Percentiles rank a stretch among this genome's conserved stretches.
These are phyloP conservation scores for Platerodrilus igneus DNA, from an alignment of 2,888 invertebrate species.

Conservation along the genomic window DNA sequence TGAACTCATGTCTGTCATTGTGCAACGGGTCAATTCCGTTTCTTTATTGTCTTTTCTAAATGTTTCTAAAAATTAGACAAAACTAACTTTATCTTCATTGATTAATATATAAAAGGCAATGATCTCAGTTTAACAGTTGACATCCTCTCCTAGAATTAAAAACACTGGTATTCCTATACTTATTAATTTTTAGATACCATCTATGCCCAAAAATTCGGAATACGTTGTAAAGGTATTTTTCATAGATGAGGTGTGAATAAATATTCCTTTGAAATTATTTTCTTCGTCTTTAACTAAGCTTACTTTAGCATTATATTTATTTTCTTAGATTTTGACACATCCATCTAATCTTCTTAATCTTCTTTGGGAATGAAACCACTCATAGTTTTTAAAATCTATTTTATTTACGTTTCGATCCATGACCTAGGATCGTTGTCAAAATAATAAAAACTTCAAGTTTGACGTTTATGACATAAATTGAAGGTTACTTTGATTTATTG, in stretches of 20 bases:
- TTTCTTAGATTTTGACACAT: too few species aligned
- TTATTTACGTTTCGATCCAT: too few species aligned
- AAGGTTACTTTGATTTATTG: too few species aligned
- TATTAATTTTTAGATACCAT: conserved; percentile 1
- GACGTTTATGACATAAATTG: too few species aligned
- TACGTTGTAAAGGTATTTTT: conserved; percentile 3
- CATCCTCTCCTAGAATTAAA: conserved; percentile 1
- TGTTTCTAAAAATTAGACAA: conserved; percentile 4
- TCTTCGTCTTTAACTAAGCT: conserved; percentile 6
- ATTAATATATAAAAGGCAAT: neutral
- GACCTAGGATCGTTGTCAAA: too few species aligned
- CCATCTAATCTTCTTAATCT: too few species aligned
- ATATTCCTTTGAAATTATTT: conserved; percentile 4
- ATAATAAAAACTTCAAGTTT: too few species aligned
- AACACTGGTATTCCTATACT: neutral
- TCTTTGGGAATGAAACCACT: too few species aligned
- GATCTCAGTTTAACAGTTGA: conserved; percentile 1
- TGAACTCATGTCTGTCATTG: conserved; percentile 4
- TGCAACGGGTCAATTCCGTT: neutral
- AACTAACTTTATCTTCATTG: neutral
- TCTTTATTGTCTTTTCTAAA: neutral
- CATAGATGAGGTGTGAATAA: conserved; percentile 5
- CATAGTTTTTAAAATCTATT: too few species aligned
- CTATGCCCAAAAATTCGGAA: conserved; percentile 7
- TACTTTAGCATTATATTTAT: too few species aligned